Evolutionary conservation across 1,140 invertebrate genomes (phyloP).

Genomic region (Tenebrio molitor): DNA sequence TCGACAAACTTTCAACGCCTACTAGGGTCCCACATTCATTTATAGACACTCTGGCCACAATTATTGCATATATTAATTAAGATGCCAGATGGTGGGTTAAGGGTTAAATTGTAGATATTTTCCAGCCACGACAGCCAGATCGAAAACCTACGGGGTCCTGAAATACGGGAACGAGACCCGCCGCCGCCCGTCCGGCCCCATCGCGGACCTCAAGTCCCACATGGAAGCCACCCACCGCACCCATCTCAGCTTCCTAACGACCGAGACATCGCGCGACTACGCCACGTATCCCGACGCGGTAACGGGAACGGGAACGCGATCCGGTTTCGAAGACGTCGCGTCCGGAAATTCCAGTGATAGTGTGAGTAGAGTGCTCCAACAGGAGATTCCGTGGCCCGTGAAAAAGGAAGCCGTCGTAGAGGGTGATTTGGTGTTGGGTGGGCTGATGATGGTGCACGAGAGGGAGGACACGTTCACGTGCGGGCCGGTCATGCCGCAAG

Average conservation of each 20-base stretch:
- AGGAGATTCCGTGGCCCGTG: constrained; percentile 78
- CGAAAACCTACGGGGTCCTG: constrained; percentile 19
- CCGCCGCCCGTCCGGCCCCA: background rate
- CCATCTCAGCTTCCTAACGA: background rate
- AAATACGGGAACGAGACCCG: constrained; percentile 24
- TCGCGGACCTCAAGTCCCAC: constrained; percentile 8
- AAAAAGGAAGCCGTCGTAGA: constrained; percentile 88
- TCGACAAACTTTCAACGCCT: no score
- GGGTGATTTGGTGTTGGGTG: constrained; percentile 88
- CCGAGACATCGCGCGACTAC: background rate
- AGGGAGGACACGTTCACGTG: constrained; percentile 87
- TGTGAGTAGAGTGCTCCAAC: constrained; percentile 32
- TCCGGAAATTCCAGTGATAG: constrained; percentile 24
- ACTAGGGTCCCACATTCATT: no score
- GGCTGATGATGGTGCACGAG: constrained; percentile 96
- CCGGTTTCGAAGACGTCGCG: constrained; percentile 2
- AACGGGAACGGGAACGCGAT: background rate
- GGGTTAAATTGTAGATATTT: no score
- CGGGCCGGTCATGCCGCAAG: constrained; percentile 95
- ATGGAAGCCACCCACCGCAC: constrained; percentile 1
- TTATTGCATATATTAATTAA: no score
- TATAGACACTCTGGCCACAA: no score
- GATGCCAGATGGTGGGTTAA: no score
- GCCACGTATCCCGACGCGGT: background rate
- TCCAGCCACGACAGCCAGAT: background rate